A percentile compares a stretch with the other conserved stretches of the same genome.
Conservation (phyloP, 1,140 invertebrate species). For the Aphelenchoides besseyi region DNA sequence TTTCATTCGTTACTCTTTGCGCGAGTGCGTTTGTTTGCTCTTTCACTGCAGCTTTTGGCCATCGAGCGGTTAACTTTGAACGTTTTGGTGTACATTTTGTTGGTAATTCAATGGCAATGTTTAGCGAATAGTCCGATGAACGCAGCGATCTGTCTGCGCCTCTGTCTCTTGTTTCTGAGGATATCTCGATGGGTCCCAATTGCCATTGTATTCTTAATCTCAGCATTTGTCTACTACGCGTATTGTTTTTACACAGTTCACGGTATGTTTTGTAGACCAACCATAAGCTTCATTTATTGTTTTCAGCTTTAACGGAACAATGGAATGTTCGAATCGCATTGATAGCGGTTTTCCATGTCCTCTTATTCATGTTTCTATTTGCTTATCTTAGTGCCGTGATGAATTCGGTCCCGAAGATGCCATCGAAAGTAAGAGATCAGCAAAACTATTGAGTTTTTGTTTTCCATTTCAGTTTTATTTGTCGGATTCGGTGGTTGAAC, state of each 20-base stretch:
- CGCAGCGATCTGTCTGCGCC: too few species aligned
- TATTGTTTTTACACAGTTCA: constrained; percentile 13
- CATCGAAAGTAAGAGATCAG: not conserved
- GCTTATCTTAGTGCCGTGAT: constrained; percentile 2
- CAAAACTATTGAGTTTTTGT: not conserved
- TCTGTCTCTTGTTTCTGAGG: not conserved
- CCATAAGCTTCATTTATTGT: not conserved
- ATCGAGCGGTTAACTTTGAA: not conserved
- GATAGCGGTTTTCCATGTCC: not conserved
- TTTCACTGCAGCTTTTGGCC: too few species aligned
- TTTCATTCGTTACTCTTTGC: not conserved
- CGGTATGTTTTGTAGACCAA: not conserved
- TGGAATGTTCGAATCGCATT: not conserved
- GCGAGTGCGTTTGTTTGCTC: not conserved
- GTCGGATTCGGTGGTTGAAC: not conserved
- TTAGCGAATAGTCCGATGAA: too few species aligned
- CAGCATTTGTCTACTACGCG: not conserved
- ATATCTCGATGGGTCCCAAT: not conserved
- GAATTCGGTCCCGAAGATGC: constrained; percentile 8
- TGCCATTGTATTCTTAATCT: not conserved
- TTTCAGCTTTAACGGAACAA: constrained; percentile 6
- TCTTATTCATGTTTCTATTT: constrained; percentile 15
- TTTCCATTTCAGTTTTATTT: constrained; percentile 4
- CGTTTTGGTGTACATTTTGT: not conserved
- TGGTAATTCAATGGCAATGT: too few species aligned